Evolutionary conservation across 2,797 vertebrate species (phyloP), one percentile per base, ranked within the genome.

Genomic region (Balearica regulorum): DNA sequence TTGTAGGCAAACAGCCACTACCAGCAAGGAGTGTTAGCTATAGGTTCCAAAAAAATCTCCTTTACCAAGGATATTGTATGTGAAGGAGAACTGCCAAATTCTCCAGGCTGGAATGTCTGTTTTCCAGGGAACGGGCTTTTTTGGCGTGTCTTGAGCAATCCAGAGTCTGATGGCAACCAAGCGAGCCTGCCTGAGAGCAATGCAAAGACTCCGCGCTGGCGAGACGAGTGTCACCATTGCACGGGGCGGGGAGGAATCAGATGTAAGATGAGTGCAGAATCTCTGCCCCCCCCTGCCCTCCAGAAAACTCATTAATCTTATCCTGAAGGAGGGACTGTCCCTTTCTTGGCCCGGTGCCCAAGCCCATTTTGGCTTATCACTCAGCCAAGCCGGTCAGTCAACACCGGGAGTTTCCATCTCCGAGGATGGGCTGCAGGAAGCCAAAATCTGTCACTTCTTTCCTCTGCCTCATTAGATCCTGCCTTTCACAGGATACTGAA

Each of bases 401-500:
- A 73, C 94, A 82, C 94, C 10, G 16, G 90, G 80, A 97, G 88
- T 97, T 97, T 96, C 94, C 95, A 95, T 35, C 76, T 95, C 92
- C 0, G 54, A 97, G 91, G 94, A 96, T 39, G 78, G 93, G 60
- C 84, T 93, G 86, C 96, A 98, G 98, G 97, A 97, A 98, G 84
- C 91, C 94, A 81, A 90, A 92, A 93, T 91, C 93, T 95, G 90
- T 95, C 97, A 97, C 62, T 86, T 86, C 91, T 96, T 97, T 95
- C 94, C 96, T 96, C 88, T 94, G 75, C 46, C 89, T 94, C 92
- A 69, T 95, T 92, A 96, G 89, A 73, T 80, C 83, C 83, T 93
- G 90, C 89, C 87, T 95, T 86, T 97, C 95, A 97, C 96, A 97
- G 97, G 97, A 96, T 96, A 72, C 94, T 84, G 87, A 87, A 92